Conservation (phyloP, 2,113 vertebrate genomes). For the Emydocephalus ijimae region DNA sequence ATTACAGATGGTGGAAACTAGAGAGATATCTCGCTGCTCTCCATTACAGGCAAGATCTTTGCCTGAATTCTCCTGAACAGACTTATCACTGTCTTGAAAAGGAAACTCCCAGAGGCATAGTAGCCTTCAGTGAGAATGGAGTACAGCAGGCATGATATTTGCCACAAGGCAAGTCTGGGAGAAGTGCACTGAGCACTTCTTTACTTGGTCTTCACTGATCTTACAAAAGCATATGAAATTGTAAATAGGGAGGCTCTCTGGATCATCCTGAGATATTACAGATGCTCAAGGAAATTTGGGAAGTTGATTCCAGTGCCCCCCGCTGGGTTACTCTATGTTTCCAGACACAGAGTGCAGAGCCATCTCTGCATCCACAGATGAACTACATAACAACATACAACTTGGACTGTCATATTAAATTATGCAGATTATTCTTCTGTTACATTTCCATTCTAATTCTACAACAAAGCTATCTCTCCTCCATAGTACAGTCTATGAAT, state of each 20-base stretch:
- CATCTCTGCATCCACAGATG: not conserved
- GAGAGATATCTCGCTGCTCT: not conserved
- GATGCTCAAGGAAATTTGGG: not conserved
- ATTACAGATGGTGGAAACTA: not conserved
- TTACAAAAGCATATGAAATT: not conserved
- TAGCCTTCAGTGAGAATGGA: not conserved
- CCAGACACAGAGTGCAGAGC: not conserved
- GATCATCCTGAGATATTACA: not conserved
- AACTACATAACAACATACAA: too few species aligned
- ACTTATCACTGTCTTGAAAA: not conserved
- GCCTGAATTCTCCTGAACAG: not conserved
- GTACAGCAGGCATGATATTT: not conserved
- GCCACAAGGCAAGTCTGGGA: not conserved
- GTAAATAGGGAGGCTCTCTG: not conserved
- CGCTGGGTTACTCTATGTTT: not conserved
- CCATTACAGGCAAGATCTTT: not conserved
- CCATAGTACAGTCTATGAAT: not conserved
- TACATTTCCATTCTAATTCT: not conserved
- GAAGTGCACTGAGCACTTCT: not conserved
- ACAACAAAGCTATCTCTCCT: not conserved
- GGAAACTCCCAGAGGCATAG: not conserved
- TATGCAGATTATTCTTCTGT: not conserved
- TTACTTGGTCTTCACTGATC: not conserved
- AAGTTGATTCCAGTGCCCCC: not conserved
- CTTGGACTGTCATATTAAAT: not conserved